Base-by-base conservation (phyloP, 2,888 invertebrate genomes). In the Fragum sueziense region DNA sequence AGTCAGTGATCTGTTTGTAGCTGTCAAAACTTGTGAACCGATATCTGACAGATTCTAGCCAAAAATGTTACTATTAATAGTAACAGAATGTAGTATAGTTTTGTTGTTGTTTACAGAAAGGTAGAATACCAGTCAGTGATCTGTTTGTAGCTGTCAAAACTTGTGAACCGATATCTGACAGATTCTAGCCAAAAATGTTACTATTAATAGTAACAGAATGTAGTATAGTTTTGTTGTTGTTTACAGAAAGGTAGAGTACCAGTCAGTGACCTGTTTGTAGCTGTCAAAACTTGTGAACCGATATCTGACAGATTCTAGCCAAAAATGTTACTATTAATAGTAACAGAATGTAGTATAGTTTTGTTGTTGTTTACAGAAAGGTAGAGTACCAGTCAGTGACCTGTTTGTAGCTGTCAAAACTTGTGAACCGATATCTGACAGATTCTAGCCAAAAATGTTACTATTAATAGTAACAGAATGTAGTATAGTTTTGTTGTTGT, bases 141-240 rank as follows among this genome's bases (percentile, higher is more conserved):
- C 94, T 97, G 82, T 96, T 95, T 93, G 96, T 98, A 94, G 98
- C 97, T 76, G 96, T 98, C 83, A 98, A 98, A 94, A 98, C 98
- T 0, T 98, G 97, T 94, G 94, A 95, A 83, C 96, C n/a, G n/a
- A n/a, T n/a, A n/a, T n/a, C n/a, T n/a, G n/a, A n/a, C n/a, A n/a
- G n/a, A n/a, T n/a, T n/a, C n/a, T n/a, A n/a, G n/a, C n/a, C n/a
- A n/a, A n/a, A n/a, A n/a, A n/a, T n/a, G n/a, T n/a, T n/a, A n/a
- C n/a, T n/a, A n/a, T n/a, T n/a, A n/a, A n/a, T n/a, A n/a, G n/a
- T n/a, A n/a, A n/a, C n/a, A n/a, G n/a, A n/a, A n/a, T n/a, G n/a
- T n/a, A n/a, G n/a, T n/a, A n/a, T 57, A 22, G 2, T 57, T 27
- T 57, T 6, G 57, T 27, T 61, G 33, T 65, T 41, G 20, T 9